phyloP scores from a whole-genome alignment of 1,140 invertebrate species.

The Heliconius eleuchia region DNA sequence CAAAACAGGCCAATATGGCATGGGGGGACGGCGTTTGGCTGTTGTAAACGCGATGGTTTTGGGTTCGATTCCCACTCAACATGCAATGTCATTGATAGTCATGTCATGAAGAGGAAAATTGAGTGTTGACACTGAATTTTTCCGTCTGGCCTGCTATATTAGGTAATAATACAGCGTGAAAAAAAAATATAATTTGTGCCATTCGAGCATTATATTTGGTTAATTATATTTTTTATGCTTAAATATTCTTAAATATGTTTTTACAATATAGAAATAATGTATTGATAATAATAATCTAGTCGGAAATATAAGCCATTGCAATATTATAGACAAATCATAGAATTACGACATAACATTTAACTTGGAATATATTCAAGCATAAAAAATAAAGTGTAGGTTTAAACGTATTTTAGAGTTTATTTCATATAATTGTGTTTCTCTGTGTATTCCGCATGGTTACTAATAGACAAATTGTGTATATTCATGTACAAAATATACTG shows the following conservation, averaged over 20 bases:
- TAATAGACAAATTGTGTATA: constrained; percentile 64
- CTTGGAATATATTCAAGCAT: constrained; percentile 42
- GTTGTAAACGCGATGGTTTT: no score
- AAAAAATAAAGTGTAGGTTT: constrained; percentile 40
- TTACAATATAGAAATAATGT: constrained; percentile 68
- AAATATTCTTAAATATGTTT: constrained; percentile 24
- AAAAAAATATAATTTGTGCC: neutral
- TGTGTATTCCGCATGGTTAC: constrained; percentile 61
- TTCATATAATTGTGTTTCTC: constrained; percentile 49
- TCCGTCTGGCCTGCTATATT: no score
- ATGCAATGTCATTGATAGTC: no score
- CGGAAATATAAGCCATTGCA: constrained; percentile 77
- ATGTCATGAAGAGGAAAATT: no score
- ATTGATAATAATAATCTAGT: constrained; percentile 77
- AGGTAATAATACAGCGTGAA: no score
- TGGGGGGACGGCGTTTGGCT: no score
- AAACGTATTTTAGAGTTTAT: constrained; percentile 33
- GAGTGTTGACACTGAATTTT: no score
- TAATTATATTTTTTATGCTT: constrained; percentile 34
- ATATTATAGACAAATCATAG: constrained; percentile 61
- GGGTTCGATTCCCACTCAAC: no score
- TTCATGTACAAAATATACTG: constrained; percentile 40
- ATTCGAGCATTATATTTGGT: neutral
- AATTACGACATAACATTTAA: constrained; percentile 49
- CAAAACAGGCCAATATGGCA: neutral